Evolutionary conservation across 2,113 vertebrate genomes (phyloP), one percentile per base, ranked within the genome.

Genomic region (Anguilla rostrata): DNA sequence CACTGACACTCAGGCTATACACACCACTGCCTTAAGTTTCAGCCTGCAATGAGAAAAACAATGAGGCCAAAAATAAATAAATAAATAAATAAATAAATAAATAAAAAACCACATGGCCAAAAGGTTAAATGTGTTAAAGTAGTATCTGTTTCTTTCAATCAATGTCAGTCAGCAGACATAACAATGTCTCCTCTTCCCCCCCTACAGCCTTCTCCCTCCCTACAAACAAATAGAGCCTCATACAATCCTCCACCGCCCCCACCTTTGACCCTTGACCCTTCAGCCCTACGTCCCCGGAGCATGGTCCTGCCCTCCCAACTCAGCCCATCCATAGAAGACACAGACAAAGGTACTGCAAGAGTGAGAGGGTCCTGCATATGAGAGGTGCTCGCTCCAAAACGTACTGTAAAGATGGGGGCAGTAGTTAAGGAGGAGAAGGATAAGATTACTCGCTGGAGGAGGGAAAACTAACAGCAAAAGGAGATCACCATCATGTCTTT

Each of bases 291-390:
- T 1, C 94, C 94, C 0, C 93, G 78, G 75, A 93, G 91, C 87
- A 86, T 92, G 80, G 90, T 87, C 0, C 0, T 87, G 1, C 91
- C 92, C 87, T 85, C 66, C 80, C 92, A 91, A 22, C 92, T 93
- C 8, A 29, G 83, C 7, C 83, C 86, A 6, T 82, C 91, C 0
- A 49, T 78, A 60, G 94, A 94, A 2, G 94, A 95, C 75, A 86
- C 93, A 20, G 95, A 95, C 5, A 94, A 92, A 95, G 95, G 95
- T 95, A 91, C 3, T 29, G 71, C 34, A 12, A 34, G 15, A 7
- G 8, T 22, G 3, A 34, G 49, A 11, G 26, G 75, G 39, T 49
- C 0, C 41, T 82, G 43, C 18, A 57, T 20, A 46, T 5, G 22
- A 46, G 2, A n/a, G 40, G 85, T 26, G 5, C 71, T 1, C 26